These are phyloP conservation scores for Stenodema calcarata DNA, from an alignment of 2,888 invertebrate genomes.

Conservation along the genomic window DNA sequence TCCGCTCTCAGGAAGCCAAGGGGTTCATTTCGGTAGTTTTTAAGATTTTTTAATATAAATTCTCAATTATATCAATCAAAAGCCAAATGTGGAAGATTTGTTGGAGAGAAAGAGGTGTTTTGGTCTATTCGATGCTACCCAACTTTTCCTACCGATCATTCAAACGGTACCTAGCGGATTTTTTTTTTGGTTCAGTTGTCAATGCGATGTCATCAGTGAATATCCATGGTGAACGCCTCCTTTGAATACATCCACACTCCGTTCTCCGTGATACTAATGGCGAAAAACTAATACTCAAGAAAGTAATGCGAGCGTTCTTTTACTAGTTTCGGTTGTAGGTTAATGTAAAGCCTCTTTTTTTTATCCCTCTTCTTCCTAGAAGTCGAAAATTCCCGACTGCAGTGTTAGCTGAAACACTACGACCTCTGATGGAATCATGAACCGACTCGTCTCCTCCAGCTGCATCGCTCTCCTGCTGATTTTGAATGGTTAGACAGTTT, in stretches of 20 bases:
- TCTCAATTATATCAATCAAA: too few species aligned
- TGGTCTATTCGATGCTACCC: too few species aligned
- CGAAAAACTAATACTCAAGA: not conserved
- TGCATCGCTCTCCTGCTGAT: constrained; percentile 22
- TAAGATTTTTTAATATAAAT: too few species aligned
- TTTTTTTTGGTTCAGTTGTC: too few species aligned
- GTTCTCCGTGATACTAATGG: not conserved
- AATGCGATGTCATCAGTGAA: too few species aligned
- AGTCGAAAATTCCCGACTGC: not conserved
- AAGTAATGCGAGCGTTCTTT: not conserved
- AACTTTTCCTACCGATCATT: too few species aligned
- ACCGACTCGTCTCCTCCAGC: constrained; percentile 3
- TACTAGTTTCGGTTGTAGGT: not conserved
- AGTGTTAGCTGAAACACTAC: not conserved
- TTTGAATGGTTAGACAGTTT: not conserved
- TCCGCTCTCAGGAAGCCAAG: too few species aligned
- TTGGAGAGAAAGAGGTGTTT: too few species aligned
- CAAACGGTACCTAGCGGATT: too few species aligned
- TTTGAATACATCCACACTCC: not conserved
- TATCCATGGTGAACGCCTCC: not conserved
- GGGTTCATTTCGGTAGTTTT: too few species aligned
- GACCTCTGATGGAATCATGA: constrained; percentile 39
- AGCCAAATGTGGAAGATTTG: too few species aligned
- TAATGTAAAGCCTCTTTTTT: not conserved
- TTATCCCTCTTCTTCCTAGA: not conserved